A percentile compares a stretch with the other conserved stretches of the same genome.
Evolutionary conservation across 2,888 invertebrate genomes (phyloP).

Genomic region (Allophyes oxyacanthae): DNA sequence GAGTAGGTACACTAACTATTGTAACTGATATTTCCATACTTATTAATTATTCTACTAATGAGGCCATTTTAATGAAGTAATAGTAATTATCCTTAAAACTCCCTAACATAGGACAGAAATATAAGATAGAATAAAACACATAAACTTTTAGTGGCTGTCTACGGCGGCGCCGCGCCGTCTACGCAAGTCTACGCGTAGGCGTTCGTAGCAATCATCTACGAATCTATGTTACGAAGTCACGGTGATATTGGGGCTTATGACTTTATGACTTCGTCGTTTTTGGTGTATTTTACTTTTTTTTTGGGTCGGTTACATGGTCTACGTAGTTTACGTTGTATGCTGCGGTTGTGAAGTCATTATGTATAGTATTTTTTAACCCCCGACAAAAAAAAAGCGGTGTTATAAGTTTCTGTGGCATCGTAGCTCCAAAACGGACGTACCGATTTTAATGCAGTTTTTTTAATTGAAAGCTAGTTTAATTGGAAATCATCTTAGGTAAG

Average conservation of each 20-base stretch:
- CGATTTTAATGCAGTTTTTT: no score
- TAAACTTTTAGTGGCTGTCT: conserved; percentile 15
- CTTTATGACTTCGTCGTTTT: conserved; percentile 1
- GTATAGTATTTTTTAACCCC: no score
- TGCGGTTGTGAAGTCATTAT: no score
- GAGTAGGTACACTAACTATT: no score
- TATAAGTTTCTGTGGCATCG: no score
- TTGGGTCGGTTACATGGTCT: background rate
- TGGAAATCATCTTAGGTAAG: no score
- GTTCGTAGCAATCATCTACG: conserved; percentile 43
- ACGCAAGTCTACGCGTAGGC: conserved; percentile 37
- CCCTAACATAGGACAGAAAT: background rate
- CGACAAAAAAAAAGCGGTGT: no score
- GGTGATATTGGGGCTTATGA: conserved; percentile 21
- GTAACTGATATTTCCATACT: no score
- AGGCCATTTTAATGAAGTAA: background rate
- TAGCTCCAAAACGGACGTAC: no score
- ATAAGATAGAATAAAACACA: background rate
- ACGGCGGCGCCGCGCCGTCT: conserved; percentile 35
- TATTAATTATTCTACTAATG: no score
- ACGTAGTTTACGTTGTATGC: no score
- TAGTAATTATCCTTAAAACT: background rate
- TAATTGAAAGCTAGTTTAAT: no score
- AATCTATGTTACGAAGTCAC: conserved; percentile 12
- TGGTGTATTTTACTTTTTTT: background rate